Evolutionary conservation across 1,140 invertebrate species (phyloP), one percentile per base, ranked within the genome.

Genomic region (Metaphire vulgaris): DNA sequence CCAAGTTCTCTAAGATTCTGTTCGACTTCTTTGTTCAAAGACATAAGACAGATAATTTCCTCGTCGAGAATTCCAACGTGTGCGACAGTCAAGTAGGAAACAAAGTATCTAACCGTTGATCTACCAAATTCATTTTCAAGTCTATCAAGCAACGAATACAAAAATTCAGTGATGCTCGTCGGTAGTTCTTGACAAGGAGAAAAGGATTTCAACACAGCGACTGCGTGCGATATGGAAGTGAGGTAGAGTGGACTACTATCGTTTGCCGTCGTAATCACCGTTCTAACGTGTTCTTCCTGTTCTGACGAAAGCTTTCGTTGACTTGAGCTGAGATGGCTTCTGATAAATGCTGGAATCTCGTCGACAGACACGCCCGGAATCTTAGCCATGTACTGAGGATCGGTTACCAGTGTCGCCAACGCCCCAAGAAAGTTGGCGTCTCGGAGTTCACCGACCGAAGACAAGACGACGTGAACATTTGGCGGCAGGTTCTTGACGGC

Each of bases 381-480:
- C 32, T 75, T 30, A 2, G 33, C 32, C 28, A 56, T 31, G 1
- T n/a, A 16, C n/a, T 29, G n/a, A 15, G 56, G 30, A 6, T 34
- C 34, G 14, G 75, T 76, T 2, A 76, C 15, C 21, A 72, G 28
- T 1, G 68, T 76, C 29, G 56, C 29, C 1, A 85, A 69, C 29
- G 81, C 83, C 0, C 77, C 56, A 14, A 84, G 77, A 74, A 84
- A 82, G 32, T 80, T 80, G 72, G 82, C 80, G 72, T 83, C 80
- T 41, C 75, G 68, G n/a, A 33, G 21, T 56, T 81, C 74, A 30
- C 83, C 81, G 65, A 85, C 66, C 0, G 84, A 85, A 1, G 85
- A 85, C 15, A 97, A 90, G 65, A 98, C 91, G 78, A 97, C 91
- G 66, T 82, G 82, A n/a, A 85, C 74, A 77, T 84, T 83, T 64